Evolutionary conservation across 2,113 vertebrate genomes (phyloP), one percentile per base, ranked within the genome.

Genomic region (Corythoichthys haematopterus): DNA sequence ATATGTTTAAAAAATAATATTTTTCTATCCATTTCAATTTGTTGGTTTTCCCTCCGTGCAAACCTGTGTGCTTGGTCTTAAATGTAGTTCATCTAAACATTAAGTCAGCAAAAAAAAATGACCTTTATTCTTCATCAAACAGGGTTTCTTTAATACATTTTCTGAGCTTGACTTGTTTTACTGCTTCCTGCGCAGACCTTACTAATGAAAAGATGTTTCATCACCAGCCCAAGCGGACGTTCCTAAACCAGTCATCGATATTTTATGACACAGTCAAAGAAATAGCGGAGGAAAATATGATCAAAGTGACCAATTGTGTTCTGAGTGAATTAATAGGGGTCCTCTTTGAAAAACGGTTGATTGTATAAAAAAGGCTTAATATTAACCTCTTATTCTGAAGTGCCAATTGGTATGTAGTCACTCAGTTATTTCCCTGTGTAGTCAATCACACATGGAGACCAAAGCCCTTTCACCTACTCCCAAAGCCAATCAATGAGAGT

Each of bases 331-430:
- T 69, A 81, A 78, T 60, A 28, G 72, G 11, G 56, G 69, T 70
- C 66, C 61, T 56, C 9, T 1, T 79, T 71, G 53, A 76, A 72
- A 84, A 69, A 65, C 63, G 69, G 46, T 56, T 78, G 70, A 73
- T 59, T 15, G 35, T 36, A 13, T 69, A 38, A 51, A 76, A 77
- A 72, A 81, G 67, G 73, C 76, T 80, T 85, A 90, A 88, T 76
- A 88, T 88, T 88, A 87, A 88, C 89, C 84, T 68, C 81, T 85
- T 87, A 71, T 63, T 56, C 80, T 70, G 79, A 71, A 68, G 66
- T 77, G 68, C 80, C 71, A 71, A 79, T 77, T 71, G 6, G 60
- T 66, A 47, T 53, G 70, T 11, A 48, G 69, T 71, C 65, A 35
- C 65, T 38, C 53, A 48, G 70, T 75, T 75, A 77, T 84, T 84